These are phyloP conservation scores for Drosophila kuntzei DNA, from an alignment of 2,888 invertebrate species.

Conservation along the genomic window DNA sequence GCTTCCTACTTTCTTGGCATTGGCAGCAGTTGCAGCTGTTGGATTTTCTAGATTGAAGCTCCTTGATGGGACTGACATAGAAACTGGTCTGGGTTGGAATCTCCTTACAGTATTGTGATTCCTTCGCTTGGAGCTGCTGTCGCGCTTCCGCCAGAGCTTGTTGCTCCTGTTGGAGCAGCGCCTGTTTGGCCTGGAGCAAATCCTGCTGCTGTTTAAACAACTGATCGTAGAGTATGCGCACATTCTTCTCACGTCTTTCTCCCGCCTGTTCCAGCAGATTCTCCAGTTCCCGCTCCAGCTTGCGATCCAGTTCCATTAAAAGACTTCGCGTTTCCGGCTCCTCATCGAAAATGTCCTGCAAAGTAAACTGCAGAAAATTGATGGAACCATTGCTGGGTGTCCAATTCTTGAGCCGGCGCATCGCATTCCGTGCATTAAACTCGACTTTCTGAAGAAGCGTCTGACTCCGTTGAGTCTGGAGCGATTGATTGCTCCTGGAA, in stretches of 20 bases:
- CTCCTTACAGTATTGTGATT: not conserved
- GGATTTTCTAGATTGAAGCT: not conserved
- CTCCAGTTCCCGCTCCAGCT: constrained; percentile 41
- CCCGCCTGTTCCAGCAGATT: constrained; percentile 38
- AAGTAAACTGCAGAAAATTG: constrained; percentile 34
- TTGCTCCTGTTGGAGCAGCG: constrained; percentile 15
- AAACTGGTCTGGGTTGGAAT: not conserved
- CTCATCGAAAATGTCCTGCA: constrained; percentile 33
- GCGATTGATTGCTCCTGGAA: not conserved
- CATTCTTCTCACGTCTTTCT: constrained; percentile 45
- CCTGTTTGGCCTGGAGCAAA: constrained; percentile 9
- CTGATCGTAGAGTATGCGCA: constrained; percentile 56
- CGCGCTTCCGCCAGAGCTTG: not conserved
- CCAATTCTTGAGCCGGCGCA: constrained; percentile 48
- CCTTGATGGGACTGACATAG: not conserved
- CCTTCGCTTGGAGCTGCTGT: constrained; percentile 9
- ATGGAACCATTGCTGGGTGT: constrained; percentile 15
- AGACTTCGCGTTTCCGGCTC: constrained; percentile 20
- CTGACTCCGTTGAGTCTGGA: not conserved
- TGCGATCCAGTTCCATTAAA: constrained; percentile 43
- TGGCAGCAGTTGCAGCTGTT: not conserved
- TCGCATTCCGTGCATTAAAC: constrained; percentile 27
- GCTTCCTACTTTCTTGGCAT: not conserved
- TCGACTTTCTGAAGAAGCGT: constrained; percentile 18
- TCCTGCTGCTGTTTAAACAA: constrained; percentile 48